These are phyloP conservation scores for Percopsis omiscomaycus DNA, from an alignment of 2,797 vertebrate species.

Conservation along the genomic window DNA sequence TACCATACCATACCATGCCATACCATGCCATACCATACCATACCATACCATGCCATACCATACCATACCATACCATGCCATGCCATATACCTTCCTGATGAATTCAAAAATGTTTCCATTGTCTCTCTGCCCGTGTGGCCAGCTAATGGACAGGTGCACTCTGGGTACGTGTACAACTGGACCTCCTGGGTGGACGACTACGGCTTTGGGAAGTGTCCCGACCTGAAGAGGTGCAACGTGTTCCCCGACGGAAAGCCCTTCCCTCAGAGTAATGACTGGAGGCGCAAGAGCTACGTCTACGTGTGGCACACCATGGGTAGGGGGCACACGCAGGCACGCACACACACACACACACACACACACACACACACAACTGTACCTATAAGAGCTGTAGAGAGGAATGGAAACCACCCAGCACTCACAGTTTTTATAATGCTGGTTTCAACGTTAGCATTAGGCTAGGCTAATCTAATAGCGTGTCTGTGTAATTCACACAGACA, in stretches of 20 bases:
- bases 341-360: background rate
- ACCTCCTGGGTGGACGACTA: conserved; percentile 83
- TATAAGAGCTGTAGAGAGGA: no score
- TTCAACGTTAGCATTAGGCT: no score
- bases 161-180: conserved; percentile 87
- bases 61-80: conserved; percentile 23
- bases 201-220: conserved; percentile 72
- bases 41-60: conserved; percentile 21
- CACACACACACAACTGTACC: background rate
- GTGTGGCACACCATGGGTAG: conserved; percentile 89
- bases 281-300: conserved; percentile 85
- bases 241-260: conserved; percentile 91
- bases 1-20: conserved; percentile 30
- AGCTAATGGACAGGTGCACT: conserved; percentile 70
- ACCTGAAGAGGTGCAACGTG: conserved; percentile 69
- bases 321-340: conserved; percentile 19
- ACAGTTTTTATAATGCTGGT: no score
- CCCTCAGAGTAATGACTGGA: conserved; percentile 81
- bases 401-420: no score
- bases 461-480: no score
- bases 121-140: conserved; percentile 1
- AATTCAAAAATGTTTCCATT: no score
- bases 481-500: no score
- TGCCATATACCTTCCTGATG: no score
- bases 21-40: background rate